Evolutionary conservation across 2,888 invertebrate genomes (phyloP).

Genomic region (Conus canariensis): DNA sequence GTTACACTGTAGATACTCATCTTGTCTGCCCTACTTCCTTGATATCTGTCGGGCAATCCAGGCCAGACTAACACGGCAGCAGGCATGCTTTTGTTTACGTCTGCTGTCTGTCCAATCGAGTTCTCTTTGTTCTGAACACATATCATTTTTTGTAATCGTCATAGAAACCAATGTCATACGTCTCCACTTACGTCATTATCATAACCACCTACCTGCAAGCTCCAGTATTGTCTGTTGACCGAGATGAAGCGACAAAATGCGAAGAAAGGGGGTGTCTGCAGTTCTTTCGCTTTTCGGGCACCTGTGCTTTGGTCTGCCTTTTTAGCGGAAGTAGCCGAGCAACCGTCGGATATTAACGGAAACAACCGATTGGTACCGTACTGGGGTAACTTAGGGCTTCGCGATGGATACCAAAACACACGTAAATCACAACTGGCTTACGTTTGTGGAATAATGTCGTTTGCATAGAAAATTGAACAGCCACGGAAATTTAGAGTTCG

Average conservation of each 20-base stretch:
- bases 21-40: slow-evolving; percentile 22
- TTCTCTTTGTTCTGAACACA: slow-evolving; percentile 6
- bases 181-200: background rate
- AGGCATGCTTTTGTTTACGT: slow-evolving; percentile 45
- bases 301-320: slow-evolving; percentile 42
- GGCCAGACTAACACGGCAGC: slow-evolving; percentile 20
- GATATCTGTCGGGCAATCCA: slow-evolving; percentile 12
- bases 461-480: background rate
- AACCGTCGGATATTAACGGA: slow-evolving; percentile 41
- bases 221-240: slow-evolving; percentile 9
- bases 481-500: background rate
- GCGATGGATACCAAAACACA: background rate
- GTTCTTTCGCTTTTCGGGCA: slow-evolving; percentile 43
- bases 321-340: slow-evolving; percentile 46
- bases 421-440: background rate
- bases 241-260: slow-evolving; percentile 16
- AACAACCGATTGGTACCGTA: slow-evolving; percentile 41
- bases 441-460: background rate
- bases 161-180: slow-evolving; percentile 18
- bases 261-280: slow-evolving; percentile 7
- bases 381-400: background rate
- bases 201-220: slow-evolving; percentile 33
- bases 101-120: slow-evolving; percentile 40
- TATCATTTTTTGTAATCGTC: background rate
- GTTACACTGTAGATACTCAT: background rate